phyloP scores from a whole-genome alignment of 2,888 invertebrate genomes.

The Drosophila nigricruria region DNA sequence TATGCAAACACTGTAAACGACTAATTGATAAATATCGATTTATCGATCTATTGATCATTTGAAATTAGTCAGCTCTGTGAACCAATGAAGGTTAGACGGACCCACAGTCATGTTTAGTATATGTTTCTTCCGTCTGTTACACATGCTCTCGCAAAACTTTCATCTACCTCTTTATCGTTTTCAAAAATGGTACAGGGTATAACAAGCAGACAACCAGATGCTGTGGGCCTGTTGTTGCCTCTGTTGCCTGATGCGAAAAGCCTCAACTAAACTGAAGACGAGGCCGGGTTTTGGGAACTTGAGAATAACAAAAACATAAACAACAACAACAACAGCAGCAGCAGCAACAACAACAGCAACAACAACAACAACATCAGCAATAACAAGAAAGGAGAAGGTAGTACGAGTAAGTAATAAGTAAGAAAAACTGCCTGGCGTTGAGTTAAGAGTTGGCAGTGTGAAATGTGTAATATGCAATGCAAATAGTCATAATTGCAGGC shows the following conservation, averaged over 20 bases:
- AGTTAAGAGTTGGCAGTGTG: conserved; percentile 56
- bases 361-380: conserved; percentile 2
- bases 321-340: conserved; percentile 8
- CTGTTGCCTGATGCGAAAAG: conserved; percentile 23
- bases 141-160: not conserved
- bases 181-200: conserved; percentile 24
- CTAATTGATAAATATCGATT: not conserved
- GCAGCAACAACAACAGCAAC: not conserved
- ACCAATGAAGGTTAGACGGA: not conserved
- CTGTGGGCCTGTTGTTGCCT: conserved; percentile 33
- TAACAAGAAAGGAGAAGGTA: conserved; percentile 31
- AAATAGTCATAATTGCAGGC: conserved; percentile 78
- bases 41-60: not conserved
- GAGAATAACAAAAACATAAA: conserved; percentile 29
- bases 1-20: not conserved
- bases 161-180: not conserved
- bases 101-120: not conserved
- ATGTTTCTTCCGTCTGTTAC: not conserved
- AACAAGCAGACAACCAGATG: conserved; percentile 52
- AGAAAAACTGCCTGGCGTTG: conserved; percentile 46
- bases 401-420: conserved; percentile 44
- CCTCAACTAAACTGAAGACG: conserved; percentile 35
- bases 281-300: conserved; percentile 51
- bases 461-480: conserved; percentile 74
- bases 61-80: not conserved